Percentiles rank a stretch among this genome's conserved stretches.
Evolutionary conservation across 2,797 vertebrate genomes (phyloP).

Genomic region (Hydrophis major): DNA sequence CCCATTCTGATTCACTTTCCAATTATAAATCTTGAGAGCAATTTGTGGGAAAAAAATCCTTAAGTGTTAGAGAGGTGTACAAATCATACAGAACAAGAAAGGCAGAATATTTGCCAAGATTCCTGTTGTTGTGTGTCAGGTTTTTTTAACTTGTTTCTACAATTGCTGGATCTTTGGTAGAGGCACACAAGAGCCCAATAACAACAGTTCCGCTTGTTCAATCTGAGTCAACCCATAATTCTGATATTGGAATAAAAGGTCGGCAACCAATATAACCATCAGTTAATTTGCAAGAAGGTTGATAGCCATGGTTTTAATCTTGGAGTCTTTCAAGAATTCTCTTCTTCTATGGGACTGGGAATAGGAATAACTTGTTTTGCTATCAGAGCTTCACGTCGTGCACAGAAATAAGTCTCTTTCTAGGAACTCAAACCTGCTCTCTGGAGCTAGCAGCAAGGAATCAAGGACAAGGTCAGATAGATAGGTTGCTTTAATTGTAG

Average conservation of each 20-base stretch:
- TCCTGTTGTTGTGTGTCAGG: neutral
- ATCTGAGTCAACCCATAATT: neutral
- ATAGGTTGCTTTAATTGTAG: neutral
- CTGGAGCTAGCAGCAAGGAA: neutral
- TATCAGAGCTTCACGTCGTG: neutral
- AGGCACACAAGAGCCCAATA: neutral
- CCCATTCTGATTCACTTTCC: neutral
- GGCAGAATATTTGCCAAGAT: neutral
- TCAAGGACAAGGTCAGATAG: neutral
- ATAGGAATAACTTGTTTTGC: neutral
- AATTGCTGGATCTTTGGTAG: neutral
- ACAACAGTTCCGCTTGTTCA: neutral
- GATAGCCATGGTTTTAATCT: neutral
- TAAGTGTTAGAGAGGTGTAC: neutral
- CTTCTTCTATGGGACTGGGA: neutral
- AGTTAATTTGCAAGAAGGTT: neutral
- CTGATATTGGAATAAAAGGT: neutral
- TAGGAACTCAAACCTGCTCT: neutral
- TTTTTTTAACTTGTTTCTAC: neutral
- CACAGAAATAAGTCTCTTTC: neutral
- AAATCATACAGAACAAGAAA: neutral
- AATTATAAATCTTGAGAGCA: neutral
- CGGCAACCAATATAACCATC: neutral
- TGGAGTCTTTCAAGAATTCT: neutral
- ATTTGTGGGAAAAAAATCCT: neutral